Evolutionary conservation across 2,113 vertebrate genomes (phyloP).

Genomic region (Monopterus albus): DNA sequence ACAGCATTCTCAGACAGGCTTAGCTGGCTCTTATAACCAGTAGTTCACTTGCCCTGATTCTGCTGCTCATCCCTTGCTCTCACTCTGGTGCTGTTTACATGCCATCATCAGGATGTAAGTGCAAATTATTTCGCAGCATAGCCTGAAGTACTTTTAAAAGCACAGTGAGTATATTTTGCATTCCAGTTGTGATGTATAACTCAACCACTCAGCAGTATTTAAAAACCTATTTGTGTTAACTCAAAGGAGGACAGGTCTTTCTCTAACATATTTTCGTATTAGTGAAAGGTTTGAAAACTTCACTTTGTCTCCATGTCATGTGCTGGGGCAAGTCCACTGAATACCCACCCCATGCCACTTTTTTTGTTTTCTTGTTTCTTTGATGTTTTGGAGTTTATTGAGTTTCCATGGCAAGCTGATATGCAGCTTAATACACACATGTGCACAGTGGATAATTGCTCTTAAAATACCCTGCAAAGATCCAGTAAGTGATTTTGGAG

Average conservation of each 20-base stretch:
- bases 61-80: slow-evolving; percentile 30
- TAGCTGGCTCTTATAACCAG: slow-evolving; percentile 53
- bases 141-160: slow-evolving; percentile 37
- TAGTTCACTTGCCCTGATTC: slow-evolving; percentile 27
- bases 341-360: too few species aligned
- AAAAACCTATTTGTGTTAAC: not conserved
- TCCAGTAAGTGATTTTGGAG: slow-evolving; percentile 23
- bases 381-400: slow-evolving; percentile 29
- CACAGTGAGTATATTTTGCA: slow-evolving; percentile 11
- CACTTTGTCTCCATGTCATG: too few species aligned
- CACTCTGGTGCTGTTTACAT: slow-evolving; percentile 19
- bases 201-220: not conserved
- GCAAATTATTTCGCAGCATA: slow-evolving; percentile 48
- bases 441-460: slow-evolving; percentile 13
- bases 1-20: slow-evolving; percentile 64
- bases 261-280: not conserved
- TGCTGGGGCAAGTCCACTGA: too few species aligned
- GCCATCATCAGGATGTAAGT: slow-evolving; percentile 29
- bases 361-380: slow-evolving; percentile 11
- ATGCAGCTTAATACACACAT: slow-evolving; percentile 13
- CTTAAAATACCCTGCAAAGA: slow-evolving; percentile 11
- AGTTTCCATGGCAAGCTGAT: slow-evolving; percentile 1
- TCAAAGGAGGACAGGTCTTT: not conserved
- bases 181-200: slow-evolving; percentile 13
- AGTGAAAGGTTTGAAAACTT: too few species aligned